Base-by-base conservation (phyloP, 2,797 vertebrate genomes). In the Phataginus tetradactyla region DNA sequence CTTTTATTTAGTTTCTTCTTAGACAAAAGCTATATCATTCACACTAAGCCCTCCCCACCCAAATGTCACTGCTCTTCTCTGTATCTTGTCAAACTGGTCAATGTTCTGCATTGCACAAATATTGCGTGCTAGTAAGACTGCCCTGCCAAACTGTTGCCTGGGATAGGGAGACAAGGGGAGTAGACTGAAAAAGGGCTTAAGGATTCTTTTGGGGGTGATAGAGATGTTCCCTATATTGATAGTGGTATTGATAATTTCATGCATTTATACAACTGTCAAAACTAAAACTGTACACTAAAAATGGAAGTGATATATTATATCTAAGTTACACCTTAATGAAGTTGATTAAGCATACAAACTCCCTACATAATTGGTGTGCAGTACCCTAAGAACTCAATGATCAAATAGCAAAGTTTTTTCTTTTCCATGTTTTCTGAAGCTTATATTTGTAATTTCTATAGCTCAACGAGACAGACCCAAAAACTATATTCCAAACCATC, bases 1-100 rank as follows among this genome's bases (percentile, higher is more conserved):
- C 34, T 15, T 18, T 80, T 74, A 17, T 51, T 84, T 45, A 71
- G 34, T 0, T 63, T n/a, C 29, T 89, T 69, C 59, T 96, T 90
- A 92, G 20, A 90, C 6, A 97, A 97, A 80, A 0, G 13, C 0
- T 25, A 55, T 45, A 59, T 23, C 92, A 27, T 49, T 86, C 57
- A 77, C 20, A 1, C 7, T 72, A 49, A n/a, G 32, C 18, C 4
- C 45, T 66, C 25, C 39, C 68, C 39, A 87, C 2, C 15, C 23
- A 77, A 94, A 81, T 53, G 29, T 0, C 34, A 74, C 32, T 74
- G 37, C 32, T 86, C 64, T 86, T 87, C 49, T 84, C 34, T 37
- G 5, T 13, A 11, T 90, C n/a, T 81, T 86, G 7, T 74, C 49
- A 72, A 95, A 75, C 45, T 34, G 39, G 53, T 87, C 11, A 57